Conservation (phyloP, 1,140 invertebrate species). For the Papilio polytes region DNA sequence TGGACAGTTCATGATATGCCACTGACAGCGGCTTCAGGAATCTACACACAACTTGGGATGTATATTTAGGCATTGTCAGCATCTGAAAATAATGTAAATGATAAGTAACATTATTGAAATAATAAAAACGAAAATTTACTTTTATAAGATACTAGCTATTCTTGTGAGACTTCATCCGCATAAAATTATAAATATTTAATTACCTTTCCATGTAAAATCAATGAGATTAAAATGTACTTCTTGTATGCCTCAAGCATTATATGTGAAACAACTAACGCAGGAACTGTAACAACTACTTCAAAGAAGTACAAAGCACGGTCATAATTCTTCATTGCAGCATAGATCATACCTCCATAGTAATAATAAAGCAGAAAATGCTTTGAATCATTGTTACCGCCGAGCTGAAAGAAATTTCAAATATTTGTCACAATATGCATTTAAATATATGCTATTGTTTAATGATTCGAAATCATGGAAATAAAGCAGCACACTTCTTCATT, state of each 20-base stretch:
- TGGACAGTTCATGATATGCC: constrained; percentile 96
- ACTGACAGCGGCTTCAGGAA: constrained; percentile 96
- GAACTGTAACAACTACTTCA: constrained; percentile 97
- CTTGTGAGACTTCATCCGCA: no score
- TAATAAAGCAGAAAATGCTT: constrained; percentile 97
- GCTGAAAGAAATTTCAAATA: constrained; percentile 64
- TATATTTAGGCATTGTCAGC: constrained; percentile 93
- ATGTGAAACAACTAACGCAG: constrained; percentile 96
- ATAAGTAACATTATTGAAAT: no score
- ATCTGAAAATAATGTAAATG: constrained; percentile 81
- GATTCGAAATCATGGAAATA: no score
- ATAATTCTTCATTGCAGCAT: constrained; percentile 96
- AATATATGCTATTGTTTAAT: neutral
- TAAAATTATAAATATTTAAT: constrained; percentile 2
- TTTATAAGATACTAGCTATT: no score
- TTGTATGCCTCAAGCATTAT: constrained; percentile 99
- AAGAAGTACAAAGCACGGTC: constrained; percentile 97
- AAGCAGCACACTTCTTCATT: no score
- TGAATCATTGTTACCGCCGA: constrained; percentile 93
- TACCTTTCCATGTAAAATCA: constrained; percentile 96
- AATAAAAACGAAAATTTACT: no score
- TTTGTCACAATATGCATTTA: constrained; percentile 1
- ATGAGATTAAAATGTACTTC: constrained; percentile 96
- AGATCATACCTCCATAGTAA: constrained; percentile 99
- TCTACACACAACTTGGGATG: constrained; percentile 94